phyloP scores from a whole-genome alignment of 2,888 invertebrate genomes.

The Drosophila neonasuta region DNA sequence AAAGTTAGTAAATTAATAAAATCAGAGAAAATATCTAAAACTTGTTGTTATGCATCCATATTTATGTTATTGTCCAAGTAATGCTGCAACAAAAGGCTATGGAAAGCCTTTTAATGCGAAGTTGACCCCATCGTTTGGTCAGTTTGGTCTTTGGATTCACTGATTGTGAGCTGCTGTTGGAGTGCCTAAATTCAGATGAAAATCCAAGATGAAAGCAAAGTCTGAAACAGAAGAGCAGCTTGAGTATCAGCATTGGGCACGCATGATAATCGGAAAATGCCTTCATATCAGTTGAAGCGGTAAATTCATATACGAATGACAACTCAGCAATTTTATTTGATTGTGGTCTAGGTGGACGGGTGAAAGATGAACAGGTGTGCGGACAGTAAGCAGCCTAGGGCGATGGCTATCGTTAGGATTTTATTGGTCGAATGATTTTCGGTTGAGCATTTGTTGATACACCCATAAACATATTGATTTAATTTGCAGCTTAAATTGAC shows the following conservation, averaged over 20 bases:
- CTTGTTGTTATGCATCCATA: not conserved
- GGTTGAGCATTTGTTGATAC: slow-evolving; percentile 18
- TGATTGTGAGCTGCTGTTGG: slow-evolving; percentile 32
- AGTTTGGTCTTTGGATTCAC: slow-evolving; percentile 4
- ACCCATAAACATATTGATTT: slow-evolving; percentile 49
- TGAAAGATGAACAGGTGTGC: slow-evolving; percentile 1
- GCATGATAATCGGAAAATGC: slow-evolving; percentile 47
- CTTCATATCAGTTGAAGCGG: slow-evolving; percentile 43
- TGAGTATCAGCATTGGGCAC: slow-evolving; percentile 44
- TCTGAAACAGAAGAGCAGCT: slow-evolving; percentile 24
- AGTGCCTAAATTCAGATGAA: slow-evolving; percentile 4
- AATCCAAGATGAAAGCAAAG: slow-evolving; percentile 48
- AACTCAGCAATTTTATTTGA: slow-evolving; percentile 51
- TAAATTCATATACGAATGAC: slow-evolving; percentile 51
- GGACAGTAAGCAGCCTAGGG: slow-evolving; percentile 7
- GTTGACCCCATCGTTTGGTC: slow-evolving; percentile 23
- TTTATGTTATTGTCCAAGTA: not conserved
- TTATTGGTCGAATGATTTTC: slow-evolving; percentile 58
- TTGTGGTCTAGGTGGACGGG: slow-evolving; percentile 8
- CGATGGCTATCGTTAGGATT: slow-evolving; percentile 28
- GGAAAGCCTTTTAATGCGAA: slow-evolving; percentile 31
- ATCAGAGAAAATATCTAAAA: not conserved
- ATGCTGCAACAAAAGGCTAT: slow-evolving; percentile 15
- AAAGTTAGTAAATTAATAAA: too few relatives aligned
- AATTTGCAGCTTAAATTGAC: slow-evolving; percentile 43